These are phyloP conservation scores for Proterorhinus semilunaris DNA, from an alignment of 2,113 vertebrate species.

Conservation along the genomic window DNA sequence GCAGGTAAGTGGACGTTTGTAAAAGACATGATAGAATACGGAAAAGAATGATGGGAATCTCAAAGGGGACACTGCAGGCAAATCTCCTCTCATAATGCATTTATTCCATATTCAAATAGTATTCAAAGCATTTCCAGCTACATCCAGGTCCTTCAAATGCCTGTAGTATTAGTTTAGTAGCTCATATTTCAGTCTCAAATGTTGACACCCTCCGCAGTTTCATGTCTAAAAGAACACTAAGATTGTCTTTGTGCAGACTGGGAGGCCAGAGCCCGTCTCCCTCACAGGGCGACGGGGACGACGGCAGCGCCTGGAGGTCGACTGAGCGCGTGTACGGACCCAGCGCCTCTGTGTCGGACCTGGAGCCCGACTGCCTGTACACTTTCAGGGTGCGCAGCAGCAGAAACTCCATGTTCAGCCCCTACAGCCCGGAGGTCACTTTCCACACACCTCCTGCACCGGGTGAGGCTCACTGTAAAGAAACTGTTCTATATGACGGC, in stretches of 20 bases:
- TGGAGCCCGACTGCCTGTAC: slow-evolving; percentile 82
- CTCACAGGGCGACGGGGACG: slow-evolving; percentile 69
- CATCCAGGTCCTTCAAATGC: no score
- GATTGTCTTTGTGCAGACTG: slow-evolving; percentile 32
- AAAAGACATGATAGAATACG: no score
- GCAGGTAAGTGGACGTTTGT: slow-evolving; percentile 66
- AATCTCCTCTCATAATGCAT: no score
- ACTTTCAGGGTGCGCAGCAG: slow-evolving; percentile 86
- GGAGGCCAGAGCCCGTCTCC: slow-evolving; percentile 39
- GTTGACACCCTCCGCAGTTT: no score
- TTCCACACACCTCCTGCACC: slow-evolving; percentile 89
- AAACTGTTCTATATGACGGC: no score
- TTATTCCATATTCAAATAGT: no score
- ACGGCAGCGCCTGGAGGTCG: slow-evolving; percentile 77
- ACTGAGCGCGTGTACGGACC: slow-evolving; percentile 76
- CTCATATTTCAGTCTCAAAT: no score
- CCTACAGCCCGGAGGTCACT: slow-evolving; percentile 85
- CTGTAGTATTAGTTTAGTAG: no score
- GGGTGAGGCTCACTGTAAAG: slow-evolving; percentile 70
- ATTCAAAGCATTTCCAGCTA: no score
- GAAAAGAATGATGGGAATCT: no score
- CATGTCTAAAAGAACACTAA: no score
- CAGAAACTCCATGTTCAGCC: slow-evolving; percentile 83
- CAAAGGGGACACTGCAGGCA: no score
- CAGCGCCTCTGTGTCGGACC: slow-evolving; percentile 80